Evolutionary conservation across 1,140 invertebrate species (phyloP).

Genomic region (Adoxophyes honmai): DNA sequence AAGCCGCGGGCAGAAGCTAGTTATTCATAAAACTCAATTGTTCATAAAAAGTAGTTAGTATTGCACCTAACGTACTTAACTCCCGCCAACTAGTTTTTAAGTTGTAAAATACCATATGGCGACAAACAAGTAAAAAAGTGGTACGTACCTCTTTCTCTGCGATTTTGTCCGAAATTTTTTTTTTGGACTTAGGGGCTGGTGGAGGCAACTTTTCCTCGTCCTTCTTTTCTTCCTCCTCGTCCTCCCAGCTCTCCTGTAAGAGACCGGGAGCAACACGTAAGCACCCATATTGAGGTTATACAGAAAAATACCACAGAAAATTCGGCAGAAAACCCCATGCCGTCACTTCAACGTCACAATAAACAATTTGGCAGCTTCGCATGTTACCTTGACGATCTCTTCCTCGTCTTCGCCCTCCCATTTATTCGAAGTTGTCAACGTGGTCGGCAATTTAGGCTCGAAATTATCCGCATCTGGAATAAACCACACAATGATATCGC

Average conservation of each 20-base stretch:
- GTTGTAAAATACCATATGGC: slow-evolving; percentile 2
- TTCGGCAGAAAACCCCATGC: slow-evolving; percentile 20
- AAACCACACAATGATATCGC: slow-evolving; percentile 38
- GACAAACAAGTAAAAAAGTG: slow-evolving; percentile 1
- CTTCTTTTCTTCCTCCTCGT: slow-evolving; percentile 89
- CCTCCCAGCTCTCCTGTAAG: slow-evolving; percentile 90
- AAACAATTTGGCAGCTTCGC: slow-evolving; percentile 46
- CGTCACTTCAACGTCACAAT: slow-evolving; percentile 16
- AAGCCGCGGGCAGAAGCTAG: too few relatives aligned
- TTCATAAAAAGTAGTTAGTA: too few relatives aligned
- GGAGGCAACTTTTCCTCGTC: slow-evolving; percentile 69
- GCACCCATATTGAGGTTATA: slow-evolving; percentile 61
- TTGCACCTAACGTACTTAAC: too few relatives aligned
- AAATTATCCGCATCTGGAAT: slow-evolving; percentile 75
- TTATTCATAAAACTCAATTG: too few relatives aligned
- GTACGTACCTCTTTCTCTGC: slow-evolving; percentile 85
- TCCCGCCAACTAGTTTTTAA: too few relatives aligned
- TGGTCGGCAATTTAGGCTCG: slow-evolving; percentile 73
- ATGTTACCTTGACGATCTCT: slow-evolving; percentile 88
- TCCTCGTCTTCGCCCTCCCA: slow-evolving; percentile 94
- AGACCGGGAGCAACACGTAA: slow-evolving; percentile 62
- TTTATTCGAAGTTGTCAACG: slow-evolving; percentile 81
- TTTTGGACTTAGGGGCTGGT: slow-evolving; percentile 79
- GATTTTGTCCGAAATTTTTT: slow-evolving; percentile 86
- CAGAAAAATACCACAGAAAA: slow-evolving; percentile 23